These are phyloP conservation scores for Thymelicus acteon DNA, from an alignment of 2,888 invertebrate species.

Conservation along the genomic window DNA sequence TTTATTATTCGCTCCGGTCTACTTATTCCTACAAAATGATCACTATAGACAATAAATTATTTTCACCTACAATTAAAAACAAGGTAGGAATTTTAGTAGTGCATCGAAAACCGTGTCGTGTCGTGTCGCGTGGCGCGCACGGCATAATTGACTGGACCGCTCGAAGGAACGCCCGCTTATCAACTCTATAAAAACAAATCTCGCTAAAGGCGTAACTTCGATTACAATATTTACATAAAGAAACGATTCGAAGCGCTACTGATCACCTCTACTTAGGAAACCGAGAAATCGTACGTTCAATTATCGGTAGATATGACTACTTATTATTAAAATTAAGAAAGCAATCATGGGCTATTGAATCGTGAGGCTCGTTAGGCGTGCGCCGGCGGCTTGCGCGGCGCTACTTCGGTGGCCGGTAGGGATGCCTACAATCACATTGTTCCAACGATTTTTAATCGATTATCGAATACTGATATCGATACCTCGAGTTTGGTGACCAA, in stretches of 20 bases:
- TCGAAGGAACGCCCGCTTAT: conserved; percentile 52
- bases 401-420: conserved; percentile 39
- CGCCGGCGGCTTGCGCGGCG: conserved; percentile 54
- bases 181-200: conserved; percentile 65
- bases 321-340: conserved; percentile 81
- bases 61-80: conserved; percentile 80
- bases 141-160: conserved; percentile 81
- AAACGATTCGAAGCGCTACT: conserved; percentile 81
- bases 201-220: conserved; percentile 74
- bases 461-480: background rate
- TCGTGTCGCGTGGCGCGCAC: conserved; percentile 58
- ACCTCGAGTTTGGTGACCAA: conserved; percentile 6
- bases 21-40: conserved; percentile 83
- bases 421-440: conserved; percentile 38
- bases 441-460: background rate
- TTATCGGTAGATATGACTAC: conserved; percentile 76
- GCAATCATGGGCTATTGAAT: conserved; percentile 76
- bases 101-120: conserved; percentile 49
- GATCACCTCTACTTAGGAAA: conserved; percentile 81
- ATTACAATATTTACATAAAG: conserved; percentile 81
- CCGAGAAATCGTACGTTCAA: conserved; percentile 72
- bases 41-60: conserved; percentile 83
- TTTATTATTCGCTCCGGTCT: conserved; percentile 81
- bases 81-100: conserved; percentile 76
- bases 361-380: conserved; percentile 74